Conservation (phyloP, 2,888 invertebrate genomes). For the Ceriagrion tenellum region DNA sequence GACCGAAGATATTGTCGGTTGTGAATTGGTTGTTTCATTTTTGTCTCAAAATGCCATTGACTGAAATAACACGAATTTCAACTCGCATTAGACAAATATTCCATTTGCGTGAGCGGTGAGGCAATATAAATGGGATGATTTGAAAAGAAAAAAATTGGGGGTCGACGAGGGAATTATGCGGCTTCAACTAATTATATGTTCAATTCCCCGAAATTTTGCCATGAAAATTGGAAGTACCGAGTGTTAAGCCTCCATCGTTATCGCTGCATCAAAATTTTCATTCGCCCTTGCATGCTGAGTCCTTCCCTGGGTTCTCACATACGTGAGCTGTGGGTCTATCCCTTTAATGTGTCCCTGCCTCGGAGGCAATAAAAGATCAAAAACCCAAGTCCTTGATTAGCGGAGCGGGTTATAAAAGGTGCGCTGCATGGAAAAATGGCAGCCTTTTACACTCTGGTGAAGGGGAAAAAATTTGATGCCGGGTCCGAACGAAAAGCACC, state of each 20-base stretch:
- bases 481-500: neutral
- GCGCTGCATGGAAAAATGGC: neutral
- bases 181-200: neutral
- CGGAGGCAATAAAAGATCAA: neutral
- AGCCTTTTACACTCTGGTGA: neutral
- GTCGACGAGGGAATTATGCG: neutral
- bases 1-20: too few species aligned
- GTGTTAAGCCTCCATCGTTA: neutral
- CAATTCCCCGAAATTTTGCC: neutral
- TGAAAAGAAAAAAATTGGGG: neutral
- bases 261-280: neutral
- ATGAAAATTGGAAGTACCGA: neutral
- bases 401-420: slow-evolving; percentile 14
- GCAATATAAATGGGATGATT: neutral
- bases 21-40: too few species aligned
- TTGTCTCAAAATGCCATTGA: too few species aligned
- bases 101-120: too few species aligned
- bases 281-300: neutral
- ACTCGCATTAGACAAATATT: too few species aligned
- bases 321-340: neutral
- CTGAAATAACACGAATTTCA: too few species aligned
- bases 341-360: slow-evolving; percentile 5
- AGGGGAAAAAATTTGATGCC: neutral
- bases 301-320: neutral
- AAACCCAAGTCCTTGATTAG: slow-evolving; percentile 3